These are phyloP conservation scores for Ellobium chinense DNA, from an alignment of 2,888 invertebrate genomes.

Conservation along the genomic window DNA sequence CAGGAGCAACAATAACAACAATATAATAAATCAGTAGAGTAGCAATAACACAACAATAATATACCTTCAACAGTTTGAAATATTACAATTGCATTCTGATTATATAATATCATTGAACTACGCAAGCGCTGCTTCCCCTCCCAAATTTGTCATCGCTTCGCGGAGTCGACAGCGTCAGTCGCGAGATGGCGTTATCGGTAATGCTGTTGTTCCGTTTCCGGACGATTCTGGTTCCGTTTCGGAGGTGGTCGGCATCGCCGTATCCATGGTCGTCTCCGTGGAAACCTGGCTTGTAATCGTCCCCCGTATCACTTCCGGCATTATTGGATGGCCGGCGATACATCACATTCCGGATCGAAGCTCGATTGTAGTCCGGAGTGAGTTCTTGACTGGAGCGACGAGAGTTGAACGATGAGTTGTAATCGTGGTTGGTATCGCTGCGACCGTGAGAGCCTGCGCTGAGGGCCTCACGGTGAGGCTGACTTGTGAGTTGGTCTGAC, in stretches of 20 bases:
- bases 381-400: conserved; percentile 8
- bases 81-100: too few species aligned
- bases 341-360: background rate
- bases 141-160: background rate
- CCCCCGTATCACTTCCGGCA: conserved; percentile 11
- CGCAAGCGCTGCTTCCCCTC: background rate
- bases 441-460: background rate
- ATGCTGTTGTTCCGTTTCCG: conserved; percentile 37
- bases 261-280: background rate
- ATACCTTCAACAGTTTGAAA: too few species aligned
- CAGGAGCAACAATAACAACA: too few species aligned
- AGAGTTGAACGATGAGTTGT: background rate
- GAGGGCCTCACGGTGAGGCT: conserved; percentile 13
- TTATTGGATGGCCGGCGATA: conserved; percentile 32
- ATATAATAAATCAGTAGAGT: too few species aligned
- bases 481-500: conserved; percentile 53
- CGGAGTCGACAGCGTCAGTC: conserved; percentile 23
- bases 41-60: too few species aligned
- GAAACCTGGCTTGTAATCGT: background rate
- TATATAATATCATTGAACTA: background rate
- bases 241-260: background rate
- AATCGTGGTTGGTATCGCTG: background rate
- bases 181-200: conserved; percentile 30
- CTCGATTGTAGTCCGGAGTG: background rate
- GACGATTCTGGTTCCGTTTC: background rate